Evolutionary conservation across 1,140 invertebrate genomes (phyloP), one percentile per base, ranked within the genome.

Genomic region (Drosophila simulans): DNA sequence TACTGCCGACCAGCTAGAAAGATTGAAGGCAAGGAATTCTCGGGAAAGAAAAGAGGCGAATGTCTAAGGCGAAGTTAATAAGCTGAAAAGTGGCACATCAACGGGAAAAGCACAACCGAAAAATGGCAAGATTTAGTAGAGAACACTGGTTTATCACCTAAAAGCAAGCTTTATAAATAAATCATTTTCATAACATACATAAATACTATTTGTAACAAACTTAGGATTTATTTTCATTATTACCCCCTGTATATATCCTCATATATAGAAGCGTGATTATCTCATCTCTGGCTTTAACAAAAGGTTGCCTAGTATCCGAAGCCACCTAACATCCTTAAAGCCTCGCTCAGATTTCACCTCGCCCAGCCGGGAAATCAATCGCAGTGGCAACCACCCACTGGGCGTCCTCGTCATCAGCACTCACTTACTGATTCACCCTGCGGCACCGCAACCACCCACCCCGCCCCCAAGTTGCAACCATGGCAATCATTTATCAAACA

Each of bases 401-500:
- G 25, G 31, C 34, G 27, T 22, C 31, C 42, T 40, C 34, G 58
- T 63, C 62, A 65, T 65, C 43, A 63, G 58, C 42, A 48, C 42
- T 37, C 34, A 27, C 40, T 63, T 63, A 15, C 42, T 22, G 34
- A 10, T 31, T 13, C 59, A 17, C 27, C 35, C 43, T 39, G 42
- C 43, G n/a, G 1, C 48, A 52, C 48, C 15, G 45, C 4, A 34
- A 45, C 10, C 31, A 15, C 34, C 22, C 35, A 37, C 72, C 69
- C 58, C 52, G 43, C 68, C 79, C 74, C 46, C 74, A 56, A 51
- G 49, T 62, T 46, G 82, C 82, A 78, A 70, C 74, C 82, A 88
- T 86, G 83, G 79, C 65, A 86, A 86, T 86, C 82, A 88, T 88
- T 88, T 80, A 86, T 86, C 82, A 84, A 84, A 68, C 80, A 78